A percentile compares a stretch with the other conserved stretches of the same genome.
phyloP scores from a whole-genome alignment of 2,888 invertebrate genomes.

The Nomada fabriciana region DNA sequence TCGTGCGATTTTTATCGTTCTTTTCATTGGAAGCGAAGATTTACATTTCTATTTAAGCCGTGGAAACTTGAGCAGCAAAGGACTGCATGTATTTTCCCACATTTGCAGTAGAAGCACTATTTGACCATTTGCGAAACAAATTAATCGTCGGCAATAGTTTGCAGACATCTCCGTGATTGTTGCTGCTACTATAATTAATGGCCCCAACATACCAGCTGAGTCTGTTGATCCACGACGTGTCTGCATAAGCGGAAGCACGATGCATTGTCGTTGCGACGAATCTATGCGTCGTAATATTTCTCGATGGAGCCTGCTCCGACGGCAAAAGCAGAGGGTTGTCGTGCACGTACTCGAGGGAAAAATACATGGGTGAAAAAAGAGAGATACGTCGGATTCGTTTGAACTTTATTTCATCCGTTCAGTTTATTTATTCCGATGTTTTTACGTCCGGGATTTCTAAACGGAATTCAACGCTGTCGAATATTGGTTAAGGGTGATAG shows the following conservation, averaged over 20 bases:
- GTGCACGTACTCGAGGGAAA: not conserved
- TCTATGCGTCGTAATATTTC: not conserved
- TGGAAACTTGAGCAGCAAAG: too few relatives aligned
- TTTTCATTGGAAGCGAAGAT: not conserved
- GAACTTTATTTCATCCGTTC: not conserved
- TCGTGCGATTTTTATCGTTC: not conserved
- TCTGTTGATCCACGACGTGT: not conserved
- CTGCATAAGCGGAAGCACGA: not conserved
- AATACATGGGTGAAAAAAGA: not conserved
- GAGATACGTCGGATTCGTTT: not conserved
- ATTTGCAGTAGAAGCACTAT: too few relatives aligned
- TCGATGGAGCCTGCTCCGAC: not conserved
- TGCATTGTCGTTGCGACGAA: too few relatives aligned
- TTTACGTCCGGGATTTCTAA: not conserved
- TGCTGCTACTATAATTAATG: not conserved
- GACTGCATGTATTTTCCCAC: too few relatives aligned
- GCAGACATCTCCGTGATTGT: not conserved
- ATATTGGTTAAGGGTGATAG: too few relatives aligned
- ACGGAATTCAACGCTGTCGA: not conserved
- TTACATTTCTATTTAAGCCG: too few relatives aligned
- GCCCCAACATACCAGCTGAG: too few relatives aligned
- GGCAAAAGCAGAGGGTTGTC: not conserved
- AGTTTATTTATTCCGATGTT: not conserved
- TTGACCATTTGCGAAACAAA: too few relatives aligned
- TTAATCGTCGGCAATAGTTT: not conserved